phyloP scores from a whole-genome alignment of 2,113 vertebrate genomes.

The Tragulus kanchil region DNA sequence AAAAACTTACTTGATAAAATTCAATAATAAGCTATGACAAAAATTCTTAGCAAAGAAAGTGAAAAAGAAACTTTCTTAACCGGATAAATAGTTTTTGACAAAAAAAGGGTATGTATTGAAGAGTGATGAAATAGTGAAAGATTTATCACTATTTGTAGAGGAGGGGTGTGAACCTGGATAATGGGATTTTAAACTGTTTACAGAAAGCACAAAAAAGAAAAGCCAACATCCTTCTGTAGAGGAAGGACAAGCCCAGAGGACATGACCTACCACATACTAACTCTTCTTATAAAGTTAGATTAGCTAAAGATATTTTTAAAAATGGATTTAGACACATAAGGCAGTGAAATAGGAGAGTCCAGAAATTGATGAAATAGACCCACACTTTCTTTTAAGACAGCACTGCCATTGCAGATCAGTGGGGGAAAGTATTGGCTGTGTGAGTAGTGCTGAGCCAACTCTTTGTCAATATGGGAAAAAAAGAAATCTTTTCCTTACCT shows the following conservation, averaged over 20 bases:
- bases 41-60: neutral
- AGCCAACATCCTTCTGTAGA: neutral
- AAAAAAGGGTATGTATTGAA: neutral
- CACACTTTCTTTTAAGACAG: neutral
- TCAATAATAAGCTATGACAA: neutral
- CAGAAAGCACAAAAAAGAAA: neutral
- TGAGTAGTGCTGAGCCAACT: neutral
- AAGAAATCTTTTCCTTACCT: neutral
- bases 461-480: neutral
- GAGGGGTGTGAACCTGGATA: rapidly evolving
- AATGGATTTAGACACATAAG: neutral
- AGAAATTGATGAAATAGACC: neutral
- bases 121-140: neutral
- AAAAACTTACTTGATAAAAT: neutral
- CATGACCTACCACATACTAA: neutral
- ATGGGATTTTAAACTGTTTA: neutral
- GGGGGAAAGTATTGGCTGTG: neutral
- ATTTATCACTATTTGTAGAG: neutral
- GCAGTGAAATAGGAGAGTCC: neutral
- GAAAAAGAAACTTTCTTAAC: neutral
- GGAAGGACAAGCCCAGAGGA: neutral
- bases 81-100: neutral
- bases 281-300: neutral
- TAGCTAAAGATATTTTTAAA: neutral
- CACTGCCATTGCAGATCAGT: neutral